Base-by-base conservation (phyloP, 2,797 vertebrate species). In the Scleropages formosus region DNA sequence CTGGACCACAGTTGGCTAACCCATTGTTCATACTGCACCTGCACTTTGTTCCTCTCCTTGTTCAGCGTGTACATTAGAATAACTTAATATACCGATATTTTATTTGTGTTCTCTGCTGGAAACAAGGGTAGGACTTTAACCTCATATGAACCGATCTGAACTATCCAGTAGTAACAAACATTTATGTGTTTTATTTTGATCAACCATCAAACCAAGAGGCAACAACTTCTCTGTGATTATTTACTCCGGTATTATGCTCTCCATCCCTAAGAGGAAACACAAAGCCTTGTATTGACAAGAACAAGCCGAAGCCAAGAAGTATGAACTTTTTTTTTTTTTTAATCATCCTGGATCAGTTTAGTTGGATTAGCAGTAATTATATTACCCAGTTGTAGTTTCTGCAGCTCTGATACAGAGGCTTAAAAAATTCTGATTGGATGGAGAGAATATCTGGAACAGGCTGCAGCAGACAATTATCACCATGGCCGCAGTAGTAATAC, bases 311-410 rank as follows among this genome's bases (percentile, higher is more conserved):
- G 26, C 62, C 47, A 56, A n/a, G 8, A 9, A 53, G 47, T 56
- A 9, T 75, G 49, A 68, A 75, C 31, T 39, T 39, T 58, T 68
- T 53, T 49, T 9, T 59, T 39, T 68, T 75, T 66, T 75, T 51
- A 61, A 58, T 75, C 65, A 68, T 58, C 58, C 31, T 67, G 31
- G 51, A 69, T 69, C 74, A 69, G 53, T 67, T 75, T 59, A 69
- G 22, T 16, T n/a, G 65, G 68, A 62, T 70, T 56, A 70, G 68
- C 58, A 70, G 24, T 56, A 76, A 76, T 71, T 70, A 20, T 47
- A 60, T 59, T 70, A 49, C 53, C 60, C 12, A 18, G 64, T 12
- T 31, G 68, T 63, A 63, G 22, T n/a, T n/a, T 46, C 39, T 62
- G 58, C 58, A 76, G 13, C 9, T 56, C 24, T 27, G 49, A 31